phyloP scores from a whole-genome alignment of 2,797 vertebrate species.

The Neosilurus hyrtlii region DNA sequence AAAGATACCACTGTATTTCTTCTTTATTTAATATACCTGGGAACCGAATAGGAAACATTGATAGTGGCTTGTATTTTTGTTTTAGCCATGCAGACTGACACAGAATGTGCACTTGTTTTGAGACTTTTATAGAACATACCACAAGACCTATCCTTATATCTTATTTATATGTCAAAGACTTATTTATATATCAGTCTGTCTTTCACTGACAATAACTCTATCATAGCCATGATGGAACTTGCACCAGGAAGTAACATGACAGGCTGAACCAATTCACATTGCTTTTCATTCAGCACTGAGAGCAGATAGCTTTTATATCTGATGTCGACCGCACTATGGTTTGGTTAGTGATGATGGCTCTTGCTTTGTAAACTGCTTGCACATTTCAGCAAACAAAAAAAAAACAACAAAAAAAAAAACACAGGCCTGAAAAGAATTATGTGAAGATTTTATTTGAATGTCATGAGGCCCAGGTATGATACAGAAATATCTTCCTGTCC shows the following conservation, averaged over 20 bases:
- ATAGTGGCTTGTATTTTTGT: too few species aligned
- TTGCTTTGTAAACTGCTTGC: background rate
- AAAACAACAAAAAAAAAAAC: background rate
- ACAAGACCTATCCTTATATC: background rate
- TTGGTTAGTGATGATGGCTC: background rate
- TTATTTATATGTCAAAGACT: background rate
- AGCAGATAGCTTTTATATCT: background rate
- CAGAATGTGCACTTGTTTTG: background rate
- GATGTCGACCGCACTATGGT: background rate
- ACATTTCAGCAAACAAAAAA: background rate
- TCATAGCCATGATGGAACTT: background rate
- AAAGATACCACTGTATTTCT: too few species aligned
- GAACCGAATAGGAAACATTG: too few species aligned
- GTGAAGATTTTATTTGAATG: background rate
- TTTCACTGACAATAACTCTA: background rate
- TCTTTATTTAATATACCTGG: too few species aligned
- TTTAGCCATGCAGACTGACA: background rate
- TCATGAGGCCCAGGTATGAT: background rate
- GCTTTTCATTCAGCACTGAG: background rate
- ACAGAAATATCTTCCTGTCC: conserved; percentile 19
- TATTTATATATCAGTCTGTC: background rate
- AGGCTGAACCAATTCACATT: background rate
- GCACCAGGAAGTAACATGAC: background rate
- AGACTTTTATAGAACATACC: background rate
- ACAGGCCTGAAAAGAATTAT: background rate